A percentile compares a stretch with the other conserved stretches of the same genome.
These are phyloP conservation scores for Theretra japonica DNA, from an alignment of 2,888 invertebrate species.

Conservation along the genomic window DNA sequence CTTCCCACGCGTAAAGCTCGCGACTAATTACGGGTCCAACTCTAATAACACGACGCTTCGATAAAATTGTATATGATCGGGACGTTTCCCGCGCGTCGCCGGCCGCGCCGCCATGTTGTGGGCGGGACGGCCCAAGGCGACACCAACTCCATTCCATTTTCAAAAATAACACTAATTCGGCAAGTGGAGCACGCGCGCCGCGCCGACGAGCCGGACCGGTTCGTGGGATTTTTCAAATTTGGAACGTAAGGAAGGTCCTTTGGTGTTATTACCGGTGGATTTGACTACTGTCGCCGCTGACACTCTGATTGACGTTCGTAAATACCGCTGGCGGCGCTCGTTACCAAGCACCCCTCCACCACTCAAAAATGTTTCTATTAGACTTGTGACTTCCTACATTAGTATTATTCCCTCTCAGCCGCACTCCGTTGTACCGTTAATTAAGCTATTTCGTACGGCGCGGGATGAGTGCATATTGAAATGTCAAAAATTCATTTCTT, in stretches of 20 bases:
- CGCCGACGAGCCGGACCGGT: constrained; percentile 46
- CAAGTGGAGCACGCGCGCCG: constrained; percentile 78
- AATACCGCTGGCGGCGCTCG: constrained; percentile 71
- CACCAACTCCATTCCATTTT: constrained; percentile 82
- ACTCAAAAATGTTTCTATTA: constrained; percentile 65
- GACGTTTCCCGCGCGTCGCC: constrained; percentile 72
- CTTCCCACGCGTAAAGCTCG: constrained; percentile 82
- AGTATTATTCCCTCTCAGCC: constrained; percentile 27
- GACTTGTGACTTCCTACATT: constrained; percentile 56
- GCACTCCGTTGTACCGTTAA: constrained; percentile 51
- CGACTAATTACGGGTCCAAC: constrained; percentile 80
- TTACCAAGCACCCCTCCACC: constrained; percentile 65
- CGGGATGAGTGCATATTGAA: constrained; percentile 82
- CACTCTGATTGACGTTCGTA: constrained; percentile 82
- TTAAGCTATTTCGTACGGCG: constrained; percentile 58
- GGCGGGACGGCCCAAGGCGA: constrained; percentile 82
- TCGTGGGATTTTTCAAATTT: constrained; percentile 83
- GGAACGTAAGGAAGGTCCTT: constrained; percentile 67
- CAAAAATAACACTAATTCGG: constrained; percentile 83
- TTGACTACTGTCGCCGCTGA: constrained; percentile 82
- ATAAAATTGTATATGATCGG: constrained; percentile 83
- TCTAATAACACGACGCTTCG: constrained; percentile 83
- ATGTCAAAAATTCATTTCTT: constrained; percentile 81
- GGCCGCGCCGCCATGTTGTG: constrained; percentile 84
- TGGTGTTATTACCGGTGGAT: constrained; percentile 77